Percentiles rank a stretch among this genome's conserved stretches.
Evolutionary conservation across 2,888 invertebrate genomes (phyloP).

Genomic region (Rhamphomyia laevipes): DNA sequence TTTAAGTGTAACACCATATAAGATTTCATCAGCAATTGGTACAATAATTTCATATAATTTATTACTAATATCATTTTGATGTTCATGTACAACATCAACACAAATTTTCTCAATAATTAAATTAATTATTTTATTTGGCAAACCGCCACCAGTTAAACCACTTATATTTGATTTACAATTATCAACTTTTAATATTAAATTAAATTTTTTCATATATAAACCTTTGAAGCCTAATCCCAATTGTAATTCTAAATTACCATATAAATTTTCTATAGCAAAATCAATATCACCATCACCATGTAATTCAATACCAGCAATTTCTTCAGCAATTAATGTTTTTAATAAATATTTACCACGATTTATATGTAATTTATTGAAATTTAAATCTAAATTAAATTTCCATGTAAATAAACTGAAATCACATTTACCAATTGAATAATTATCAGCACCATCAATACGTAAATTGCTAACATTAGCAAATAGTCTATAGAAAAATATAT

Average conservation of each 20-base stretch:
- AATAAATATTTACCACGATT: slow-evolving; percentile 5
- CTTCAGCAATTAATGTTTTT: slow-evolving; percentile 7
- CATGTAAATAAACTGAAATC: slow-evolving; percentile 8
- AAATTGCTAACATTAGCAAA: neutral
- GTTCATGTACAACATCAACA: slow-evolving; percentile 22
- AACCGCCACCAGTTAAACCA: slow-evolving; percentile 27
- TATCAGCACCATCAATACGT: neutral
- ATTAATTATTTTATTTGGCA: slow-evolving; percentile 22
- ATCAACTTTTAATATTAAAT: slow-evolving; percentile 11
- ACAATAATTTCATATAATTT: slow-evolving; percentile 21
- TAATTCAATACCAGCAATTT: slow-evolving; percentile 3
- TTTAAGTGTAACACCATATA: neutral
- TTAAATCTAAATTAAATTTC: slow-evolving; percentile 9
- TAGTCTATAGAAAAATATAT: neutral
- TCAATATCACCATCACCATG: slow-evolving; percentile 3
- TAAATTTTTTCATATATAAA: neutral
- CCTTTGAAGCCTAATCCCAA: neutral
- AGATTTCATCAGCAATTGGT: slow-evolving; percentile 13
- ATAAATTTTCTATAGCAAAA: slow-evolving; percentile 2
- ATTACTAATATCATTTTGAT: slow-evolving; percentile 23
- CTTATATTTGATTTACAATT: slow-evolving; percentile 25
- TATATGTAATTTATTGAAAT: slow-evolving; percentile 5
- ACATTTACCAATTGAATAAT: neutral
- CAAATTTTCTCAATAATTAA: slow-evolving; percentile 23
- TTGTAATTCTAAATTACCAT: neutral